Conservation (phyloP, 2,797 vertebrate genomes). For the Sciurus carolinensis region DNA sequence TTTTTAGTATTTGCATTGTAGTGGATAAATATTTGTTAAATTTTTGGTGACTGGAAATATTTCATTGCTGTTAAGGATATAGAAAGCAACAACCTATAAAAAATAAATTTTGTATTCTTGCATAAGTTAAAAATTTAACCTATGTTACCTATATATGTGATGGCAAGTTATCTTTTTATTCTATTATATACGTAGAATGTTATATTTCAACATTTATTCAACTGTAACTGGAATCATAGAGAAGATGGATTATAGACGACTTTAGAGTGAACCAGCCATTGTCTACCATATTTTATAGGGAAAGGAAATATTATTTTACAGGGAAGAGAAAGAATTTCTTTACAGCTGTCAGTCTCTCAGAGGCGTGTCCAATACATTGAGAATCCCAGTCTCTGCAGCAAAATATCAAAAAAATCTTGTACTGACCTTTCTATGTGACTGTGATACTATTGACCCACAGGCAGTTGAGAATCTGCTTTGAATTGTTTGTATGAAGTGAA, state of each 20-base stretch:
- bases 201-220: constrained; percentile 39
- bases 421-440: neutral
- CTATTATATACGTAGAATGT: neutral
- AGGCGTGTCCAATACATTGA: constrained; percentile 16
- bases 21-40: constrained; percentile 44
- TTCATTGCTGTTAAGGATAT: neutral
- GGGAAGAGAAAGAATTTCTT: constrained; percentile 31
- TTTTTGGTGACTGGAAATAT: constrained; percentile 49
- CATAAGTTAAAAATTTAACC: constrained; percentile 24
- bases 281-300: neutral
- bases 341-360: neutral
- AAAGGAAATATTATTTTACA: constrained; percentile 6
- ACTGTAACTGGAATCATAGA: neutral
- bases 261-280: constrained; percentile 17
- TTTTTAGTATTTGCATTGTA: constrained; percentile 1
- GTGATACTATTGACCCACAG: neutral
- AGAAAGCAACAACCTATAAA: constrained; percentile 3
- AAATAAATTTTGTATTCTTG: neutral
- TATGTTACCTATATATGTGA: neutral
- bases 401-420: constrained; percentile 30
- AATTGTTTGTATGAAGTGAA: constrained; percentile 8
- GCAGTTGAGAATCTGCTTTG: constrained; percentile 45
- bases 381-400: neutral
- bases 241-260: constrained; percentile 25
- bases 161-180: constrained; percentile 19